Evolutionary conservation across 2,888 invertebrate species (phyloP).

Genomic region (Amiota minor): DNA sequence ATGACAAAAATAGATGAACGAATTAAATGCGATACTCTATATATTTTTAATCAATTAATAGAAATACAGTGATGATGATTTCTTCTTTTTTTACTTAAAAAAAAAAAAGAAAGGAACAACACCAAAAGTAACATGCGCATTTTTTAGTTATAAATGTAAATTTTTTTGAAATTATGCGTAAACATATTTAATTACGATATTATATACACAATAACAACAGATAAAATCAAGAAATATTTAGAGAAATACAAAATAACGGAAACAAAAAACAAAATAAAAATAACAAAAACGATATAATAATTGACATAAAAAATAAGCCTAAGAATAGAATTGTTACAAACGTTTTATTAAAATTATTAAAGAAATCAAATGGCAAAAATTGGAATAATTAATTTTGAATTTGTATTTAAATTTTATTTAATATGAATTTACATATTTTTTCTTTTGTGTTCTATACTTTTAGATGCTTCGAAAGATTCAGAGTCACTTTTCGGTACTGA

Average conservation of each 20-base stretch:
- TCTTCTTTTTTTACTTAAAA: neutral
- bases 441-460: too few species aligned
- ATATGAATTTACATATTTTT: too few species aligned
- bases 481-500: too few species aligned
- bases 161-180: conserved; percentile 33
- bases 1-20: too few species aligned
- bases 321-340: conserved; percentile 68
- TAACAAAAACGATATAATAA: too few species aligned
- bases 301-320: conserved; percentile 57
- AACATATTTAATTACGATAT: neutral
- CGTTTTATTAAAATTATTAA: conserved; percentile 62
- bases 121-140: conserved; percentile 58
- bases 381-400: neutral
- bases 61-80: neutral
- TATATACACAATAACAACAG: conserved; percentile 47
- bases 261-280: conserved; percentile 53
- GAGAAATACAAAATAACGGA: conserved; percentile 54
- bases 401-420: too few species aligned
- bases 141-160: conserved; percentile 59
- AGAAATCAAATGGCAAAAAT: conserved; percentile 16
- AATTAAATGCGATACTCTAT: conserved; percentile 30
- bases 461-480: too few species aligned
- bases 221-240: conserved; percentile 46
- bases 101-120: conserved; percentile 22
- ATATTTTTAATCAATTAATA: conserved; percentile 5